Base-by-base conservation (phyloP, 2,888 invertebrate species). In the Smittia sp. region DNA sequence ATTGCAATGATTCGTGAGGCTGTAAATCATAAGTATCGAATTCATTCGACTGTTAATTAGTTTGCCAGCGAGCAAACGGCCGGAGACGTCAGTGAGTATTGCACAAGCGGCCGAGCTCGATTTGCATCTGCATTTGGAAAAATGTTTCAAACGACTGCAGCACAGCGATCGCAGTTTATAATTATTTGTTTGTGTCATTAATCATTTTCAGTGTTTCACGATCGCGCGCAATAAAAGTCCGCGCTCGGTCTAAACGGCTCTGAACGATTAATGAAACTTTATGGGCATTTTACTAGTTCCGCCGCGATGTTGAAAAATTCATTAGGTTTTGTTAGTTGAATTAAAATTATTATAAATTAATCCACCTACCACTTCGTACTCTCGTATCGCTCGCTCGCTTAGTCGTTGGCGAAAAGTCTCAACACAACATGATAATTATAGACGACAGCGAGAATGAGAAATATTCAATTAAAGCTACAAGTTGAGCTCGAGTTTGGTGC, bases 341-440 rank as follows among this genome's bases (percentile, higher is more conserved):
- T 58, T 58, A 58, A n/a, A 58, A 58, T 20, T 58, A 58, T 58
- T 18, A 58, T 20, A 58, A 58, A 58, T 58, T 58, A 58, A 58
- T 58, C 18, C 20, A 58, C 58, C 58, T 58, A 58, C 58, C 9
- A 58, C 52, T 15, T 13, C n/a, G 32, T 9, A 32, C 32, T 32
- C 32, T 32, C 32, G 32, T 32, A 32, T 32, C 32, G 32, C 32
- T 32, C 32, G 32, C 32, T 32, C 32, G 32, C 32, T 32, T 32
- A 9, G 3, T 32, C 4, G 32, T 32, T 32, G 32, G 32, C 32
- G 32, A 32, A 9, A 32, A 32, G 9, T 32, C 32, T 32, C 32
- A 32, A 32, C 4, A 32, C 18, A 22, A 58, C 58, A 20, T 58
- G 15, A 58, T 58, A 58, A 58, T 58, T 58, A 58, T 22, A 20